Evolutionary conservation across 2,888 invertebrate genomes (phyloP).

Genomic region (Bhutanitis thaidina): DNA sequence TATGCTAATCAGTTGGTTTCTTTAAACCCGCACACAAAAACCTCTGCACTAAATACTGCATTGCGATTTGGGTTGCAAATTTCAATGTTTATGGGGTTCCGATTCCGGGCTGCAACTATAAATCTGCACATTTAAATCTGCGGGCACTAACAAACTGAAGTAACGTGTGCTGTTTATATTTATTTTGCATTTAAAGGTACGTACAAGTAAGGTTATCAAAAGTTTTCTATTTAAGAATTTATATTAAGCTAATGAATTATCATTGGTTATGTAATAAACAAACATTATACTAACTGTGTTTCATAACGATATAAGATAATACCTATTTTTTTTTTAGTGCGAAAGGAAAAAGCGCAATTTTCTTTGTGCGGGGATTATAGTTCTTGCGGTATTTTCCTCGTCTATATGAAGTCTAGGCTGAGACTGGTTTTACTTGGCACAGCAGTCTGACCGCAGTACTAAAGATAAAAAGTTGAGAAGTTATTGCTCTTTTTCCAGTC

Average conservation of each 20-base stretch:
- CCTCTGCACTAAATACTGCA: slow-evolving; percentile 78
- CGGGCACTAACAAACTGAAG: neutral
- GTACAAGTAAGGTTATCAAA: neutral
- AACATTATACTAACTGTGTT: neutral
- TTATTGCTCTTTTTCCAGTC: neutral
- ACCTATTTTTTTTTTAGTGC: slow-evolving; percentile 31
- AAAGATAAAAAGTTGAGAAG: neutral
- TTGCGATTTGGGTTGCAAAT: slow-evolving; percentile 79
- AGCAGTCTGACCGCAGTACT: neutral
- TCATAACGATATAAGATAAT: too few species aligned
- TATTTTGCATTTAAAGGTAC: slow-evolving; percentile 20
- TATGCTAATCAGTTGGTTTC: slow-evolving; percentile 74
- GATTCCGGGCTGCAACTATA: slow-evolving; percentile 7
- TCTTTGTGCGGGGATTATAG: slow-evolving; percentile 59
- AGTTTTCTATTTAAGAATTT: neutral
- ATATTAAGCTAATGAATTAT: neutral
- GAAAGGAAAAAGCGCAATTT: slow-evolving; percentile 45
- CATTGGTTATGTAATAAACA: neutral
- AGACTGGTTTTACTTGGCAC: slow-evolving; percentile 8
- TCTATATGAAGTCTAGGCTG: slow-evolving; percentile 35
- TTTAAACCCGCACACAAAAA: slow-evolving; percentile 74
- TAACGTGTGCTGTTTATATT: neutral
- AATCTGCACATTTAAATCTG: slow-evolving; percentile 2
- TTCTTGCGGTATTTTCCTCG: slow-evolving; percentile 55
- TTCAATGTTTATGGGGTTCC: slow-evolving; percentile 33